Base-by-base conservation (phyloP, 2,113 vertebrate genomes). In the Albula glossodonta region DNA sequence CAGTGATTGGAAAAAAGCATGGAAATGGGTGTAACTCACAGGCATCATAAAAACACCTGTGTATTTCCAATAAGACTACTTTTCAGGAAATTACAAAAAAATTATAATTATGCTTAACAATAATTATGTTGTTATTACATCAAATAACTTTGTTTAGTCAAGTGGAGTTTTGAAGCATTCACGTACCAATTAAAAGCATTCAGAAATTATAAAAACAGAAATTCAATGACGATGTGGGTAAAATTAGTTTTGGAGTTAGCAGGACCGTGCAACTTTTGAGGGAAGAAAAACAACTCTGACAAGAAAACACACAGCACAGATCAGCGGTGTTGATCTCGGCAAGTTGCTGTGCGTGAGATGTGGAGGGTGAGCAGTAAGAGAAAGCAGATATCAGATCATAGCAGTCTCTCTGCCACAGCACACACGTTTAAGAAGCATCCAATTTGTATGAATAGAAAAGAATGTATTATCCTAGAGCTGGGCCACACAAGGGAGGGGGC, bases 381-480 rank as follows among this genome's bases (percentile, higher is more conserved):
- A 49, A 60, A 15, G 31, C 53, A 66, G 74, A 60, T 70, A 78
- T 57, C 57, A 52, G n/a, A 85, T 51, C 51, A 13, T 56, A 60
- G 77, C 22, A 53, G 70, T 48, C 63, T 9, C 70, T 78, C 78
- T 70, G 50, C 66, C 53, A 31, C 53, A 88, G 81, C 80, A 51
- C 83, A 70, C 52, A 57, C 81, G n/a, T 84, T 78, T 79, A 84
- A 86, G 52, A 31, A 63, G 52, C 51, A n/a, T 57, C 41, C 51
- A 83, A 77, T 84, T 86, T 80, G 89, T 91, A 88, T 41, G 91
- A 88, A 90, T 93, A 93, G 83, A 92, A 85, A 84, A 1, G 81
- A 91, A 79, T 87, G 90, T 89, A 93, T 93, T 94, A 95, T 95
- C 91, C 88, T 86, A 86, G 8, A 90, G 87, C 93, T 84, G 90